Base-by-base conservation (phyloP, 2,113 vertebrate genomes). In the Panthera uncia region DNA sequence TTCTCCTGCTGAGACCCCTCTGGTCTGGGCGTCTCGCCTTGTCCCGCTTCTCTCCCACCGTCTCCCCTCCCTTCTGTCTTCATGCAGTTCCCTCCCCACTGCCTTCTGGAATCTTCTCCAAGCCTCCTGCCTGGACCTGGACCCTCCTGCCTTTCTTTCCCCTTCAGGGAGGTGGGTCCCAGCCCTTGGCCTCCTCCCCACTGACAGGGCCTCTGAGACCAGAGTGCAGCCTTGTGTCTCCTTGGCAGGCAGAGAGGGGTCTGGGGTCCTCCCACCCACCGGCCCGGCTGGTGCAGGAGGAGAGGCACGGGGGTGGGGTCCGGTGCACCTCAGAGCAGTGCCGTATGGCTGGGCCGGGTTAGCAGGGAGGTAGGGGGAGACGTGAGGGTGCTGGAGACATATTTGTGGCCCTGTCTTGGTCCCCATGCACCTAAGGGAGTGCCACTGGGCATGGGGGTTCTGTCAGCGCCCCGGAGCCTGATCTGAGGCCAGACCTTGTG, bases 271-370 rank as follows among this genome's bases (percentile, higher is more conserved):
- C 25, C 66, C 4, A 4, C 6, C 19, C 29, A 31, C 16, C 21
- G 27, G 36, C 65, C 80, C 31, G 38, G 63, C n/a, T 7, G 19
- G 55, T 16, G 4, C 1, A 0, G 6, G 3, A 36, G 13, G 36
- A 27, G 45, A 48, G 38, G 45, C 0, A 0, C 0, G 1, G 25
- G 9, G 50, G 1, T 13, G 31, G 8, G 19, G 10, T 6, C 0
- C 23, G 68, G 21, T 3, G 21, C 23, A 5, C 50, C 78, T 82
- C 61, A 71, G 92, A 52, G n/a, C 29, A 16, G 16, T 1, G 25
- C 14, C 0, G 3, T 5, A 6, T 5, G 15, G 81, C 29, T 25
- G 65, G 63, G 7, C 19, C 38, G 63, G 38, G n/a, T 93, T 15
- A n/a, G 29, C 9, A 12, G 25, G 21, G 14, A 29, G 36, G 3